These are phyloP conservation scores for Hecatera dysodea DNA, from an alignment of 2,888 invertebrate species.

Conservation along the genomic window DNA sequence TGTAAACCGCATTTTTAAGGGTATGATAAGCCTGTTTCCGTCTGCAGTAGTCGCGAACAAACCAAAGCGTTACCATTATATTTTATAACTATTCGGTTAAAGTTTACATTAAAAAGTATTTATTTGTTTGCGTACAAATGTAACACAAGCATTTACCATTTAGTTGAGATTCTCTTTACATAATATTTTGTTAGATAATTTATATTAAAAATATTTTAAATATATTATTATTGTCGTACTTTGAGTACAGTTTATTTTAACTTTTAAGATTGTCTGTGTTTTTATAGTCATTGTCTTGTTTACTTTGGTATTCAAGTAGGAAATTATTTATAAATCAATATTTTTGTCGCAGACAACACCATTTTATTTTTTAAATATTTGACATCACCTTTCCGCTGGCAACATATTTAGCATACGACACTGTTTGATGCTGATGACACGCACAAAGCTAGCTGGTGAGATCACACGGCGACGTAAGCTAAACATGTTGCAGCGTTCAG, in stretches of 20 bases:
- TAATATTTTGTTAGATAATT: conserved; percentile 67
- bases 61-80: conserved; percentile 45
- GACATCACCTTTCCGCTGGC: conserved; percentile 36
- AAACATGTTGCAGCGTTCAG: conserved; percentile 27
- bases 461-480: conserved; percentile 29
- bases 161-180: conserved; percentile 66
- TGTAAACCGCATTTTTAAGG: not conserved
- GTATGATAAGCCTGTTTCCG: conserved; percentile 25
- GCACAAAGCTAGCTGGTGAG: no score
- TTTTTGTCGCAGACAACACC: conserved; percentile 43
- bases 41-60: conserved; percentile 38
- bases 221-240: conserved; percentile 65
- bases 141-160: conserved; percentile 50
- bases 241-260: conserved; percentile 56
- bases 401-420: conserved; percentile 38
- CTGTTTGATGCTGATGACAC: not conserved
- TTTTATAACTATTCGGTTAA: conserved; percentile 36
- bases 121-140: conserved; percentile 43
- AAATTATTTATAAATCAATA: conserved; percentile 46
- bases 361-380: conserved; percentile 35
- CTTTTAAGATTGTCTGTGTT: conserved; percentile 53
- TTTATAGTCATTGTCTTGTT: conserved; percentile 57
- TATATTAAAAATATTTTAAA: conserved; percentile 39
- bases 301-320: conserved; percentile 42
- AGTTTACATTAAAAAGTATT: conserved; percentile 14